Evolutionary conservation across 2,888 invertebrate species (phyloP).

Genomic region (Acleris cristana): DNA sequence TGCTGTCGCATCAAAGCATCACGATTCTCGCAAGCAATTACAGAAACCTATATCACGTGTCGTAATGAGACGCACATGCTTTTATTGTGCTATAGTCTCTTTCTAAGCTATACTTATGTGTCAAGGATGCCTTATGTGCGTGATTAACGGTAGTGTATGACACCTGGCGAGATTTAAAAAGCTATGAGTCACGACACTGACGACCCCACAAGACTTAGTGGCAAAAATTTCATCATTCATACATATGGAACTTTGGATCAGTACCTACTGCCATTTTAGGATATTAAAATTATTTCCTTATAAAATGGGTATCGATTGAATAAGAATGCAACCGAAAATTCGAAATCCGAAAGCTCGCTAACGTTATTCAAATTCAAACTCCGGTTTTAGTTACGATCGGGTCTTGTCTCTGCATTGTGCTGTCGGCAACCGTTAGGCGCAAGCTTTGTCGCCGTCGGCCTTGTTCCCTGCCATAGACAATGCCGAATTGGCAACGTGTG

Average conservation of each 20-base stretch:
- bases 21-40: constrained; percentile 14
- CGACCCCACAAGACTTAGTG: too few species aligned
- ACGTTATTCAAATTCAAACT: constrained; percentile 16
- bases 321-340: background rate
- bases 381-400: constrained; percentile 3
- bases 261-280: too few species aligned
- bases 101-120: too few species aligned
- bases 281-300: too few species aligned
- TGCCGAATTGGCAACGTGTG: constrained; percentile 22
- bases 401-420: constrained; percentile 31
- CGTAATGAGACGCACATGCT: too few species aligned
- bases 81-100: too few species aligned
- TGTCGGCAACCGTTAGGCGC: constrained; percentile 42
- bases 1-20: constrained; percentile 16
- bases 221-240: too few species aligned
- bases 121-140: too few species aligned
- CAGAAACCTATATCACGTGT: background rate
- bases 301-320: background rate
- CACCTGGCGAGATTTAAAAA: too few species aligned
- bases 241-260: too few species aligned
- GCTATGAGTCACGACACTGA: too few species aligned
- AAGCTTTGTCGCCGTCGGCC: constrained; percentile 37
- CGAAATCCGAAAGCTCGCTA: background rate
- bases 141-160: too few species aligned
- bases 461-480: constrained; percentile 23